phyloP scores from a whole-genome alignment of 1,140 invertebrate species.

The Notospermus geniculatus region DNA sequence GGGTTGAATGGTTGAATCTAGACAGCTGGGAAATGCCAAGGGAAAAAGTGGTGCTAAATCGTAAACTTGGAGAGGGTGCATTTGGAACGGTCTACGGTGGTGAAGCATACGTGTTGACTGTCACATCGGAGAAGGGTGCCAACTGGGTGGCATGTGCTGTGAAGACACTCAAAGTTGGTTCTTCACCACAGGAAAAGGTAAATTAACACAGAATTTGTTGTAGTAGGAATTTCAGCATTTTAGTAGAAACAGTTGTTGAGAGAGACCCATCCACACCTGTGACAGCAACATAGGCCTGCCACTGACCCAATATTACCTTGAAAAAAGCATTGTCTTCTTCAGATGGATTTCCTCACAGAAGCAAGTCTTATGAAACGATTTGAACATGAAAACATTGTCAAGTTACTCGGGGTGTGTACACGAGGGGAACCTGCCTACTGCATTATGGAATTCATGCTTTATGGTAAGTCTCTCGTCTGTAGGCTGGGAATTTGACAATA shows the following conservation, averaged over 20 bases:
- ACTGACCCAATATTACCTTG: background rate
- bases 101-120: constrained; percentile 68
- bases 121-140: constrained; percentile 28
- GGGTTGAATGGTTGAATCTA: constrained; percentile 58
- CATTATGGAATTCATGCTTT: constrained; percentile 55
- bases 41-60: constrained; percentile 83
- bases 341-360: constrained; percentile 87
- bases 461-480: constrained; percentile 39
- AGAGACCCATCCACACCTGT: background rate
- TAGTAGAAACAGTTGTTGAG: background rate
- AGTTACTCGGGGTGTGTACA: constrained; percentile 53
- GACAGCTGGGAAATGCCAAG: constrained; percentile 86
- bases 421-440: constrained; percentile 50
- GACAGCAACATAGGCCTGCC: background rate
- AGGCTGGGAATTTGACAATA: too few species aligned
- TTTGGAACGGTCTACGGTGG: constrained; percentile 84
- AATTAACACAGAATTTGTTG: constrained; percentile 6
- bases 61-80: constrained; percentile 83
- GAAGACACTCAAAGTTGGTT: constrained; percentile 83
- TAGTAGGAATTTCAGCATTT: background rate
- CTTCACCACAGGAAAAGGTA: constrained; percentile 76
- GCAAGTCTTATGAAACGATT: constrained; percentile 90
- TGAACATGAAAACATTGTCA: constrained; percentile 68
- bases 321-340: constrained; percentile 13
- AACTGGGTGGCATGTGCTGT: constrained; percentile 82